These are phyloP conservation scores for Microplitis mediator DNA, from an alignment of 1,140 invertebrate genomes.

Conservation along the genomic window DNA sequence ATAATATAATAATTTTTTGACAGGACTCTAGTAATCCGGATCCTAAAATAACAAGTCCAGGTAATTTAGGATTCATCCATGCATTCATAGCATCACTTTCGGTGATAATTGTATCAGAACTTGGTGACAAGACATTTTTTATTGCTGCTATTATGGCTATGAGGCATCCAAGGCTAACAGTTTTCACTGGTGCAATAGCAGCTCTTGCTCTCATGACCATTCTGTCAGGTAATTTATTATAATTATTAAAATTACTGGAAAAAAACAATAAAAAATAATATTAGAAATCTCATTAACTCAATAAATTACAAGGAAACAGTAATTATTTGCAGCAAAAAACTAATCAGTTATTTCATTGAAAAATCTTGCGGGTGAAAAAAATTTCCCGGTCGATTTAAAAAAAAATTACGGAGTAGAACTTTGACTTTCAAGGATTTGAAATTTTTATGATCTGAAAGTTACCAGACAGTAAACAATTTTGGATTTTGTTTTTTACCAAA, in stretches of 20 bases:
- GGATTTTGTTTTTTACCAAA: no score
- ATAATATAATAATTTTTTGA: conserved; percentile 21
- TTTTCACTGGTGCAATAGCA: conserved; percentile 91
- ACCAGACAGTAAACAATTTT: no score
- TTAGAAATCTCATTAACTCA: no score
- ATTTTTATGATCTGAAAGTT: no score
- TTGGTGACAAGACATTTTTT: conserved; percentile 99
- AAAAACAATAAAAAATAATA: background rate
- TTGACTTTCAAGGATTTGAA: no score
- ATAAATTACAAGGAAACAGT: no score
- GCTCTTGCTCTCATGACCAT: conserved; percentile 95
- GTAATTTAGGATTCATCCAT: conserved; percentile 82
- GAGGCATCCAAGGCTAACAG: conserved; percentile 90
- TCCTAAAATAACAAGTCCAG: conserved; percentile 21
- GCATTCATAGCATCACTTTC: conserved; percentile 93
- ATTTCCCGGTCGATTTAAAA: no score
- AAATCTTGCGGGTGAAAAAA: no score
- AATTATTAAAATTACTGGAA: background rate
- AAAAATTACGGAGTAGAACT: no score
- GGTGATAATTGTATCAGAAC: conserved; percentile 95
- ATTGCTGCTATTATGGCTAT: conserved; percentile 99
- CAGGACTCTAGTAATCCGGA: conserved; percentile 36
- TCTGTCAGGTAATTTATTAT: conserved; percentile 73
- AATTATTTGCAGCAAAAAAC: no score
- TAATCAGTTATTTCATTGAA: no score